Conservation (phyloP, 2,113 vertebrate genomes). For the Tapirus terrestris region DNA sequence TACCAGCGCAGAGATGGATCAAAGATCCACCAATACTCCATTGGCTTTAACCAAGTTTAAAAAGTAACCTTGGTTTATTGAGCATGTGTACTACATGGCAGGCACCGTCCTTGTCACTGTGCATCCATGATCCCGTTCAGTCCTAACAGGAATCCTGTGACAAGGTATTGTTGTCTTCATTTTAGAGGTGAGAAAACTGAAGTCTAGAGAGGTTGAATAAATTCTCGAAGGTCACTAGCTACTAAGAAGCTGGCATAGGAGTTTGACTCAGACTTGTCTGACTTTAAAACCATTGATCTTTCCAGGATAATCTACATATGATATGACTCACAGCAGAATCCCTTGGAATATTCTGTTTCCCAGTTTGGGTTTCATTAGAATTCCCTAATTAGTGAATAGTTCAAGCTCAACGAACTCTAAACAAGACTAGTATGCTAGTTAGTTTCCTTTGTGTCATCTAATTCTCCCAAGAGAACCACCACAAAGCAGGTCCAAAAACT, state of each 20-base stretch:
- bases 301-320: accelerated
- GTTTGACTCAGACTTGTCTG: background rate
- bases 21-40: background rate
- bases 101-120: accelerated
- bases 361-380: background rate
- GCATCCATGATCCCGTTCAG: too few relatives aligned
- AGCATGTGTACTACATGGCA: accelerated
- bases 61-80: background rate
- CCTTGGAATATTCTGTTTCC: background rate
- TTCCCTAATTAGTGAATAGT: background rate
- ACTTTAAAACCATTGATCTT: background rate
- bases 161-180: background rate
- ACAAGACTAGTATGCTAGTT: background rate
- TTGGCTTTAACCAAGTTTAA: background rate
- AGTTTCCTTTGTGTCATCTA: background rate
- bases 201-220: background rate
- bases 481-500: background rate
- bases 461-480: background rate
- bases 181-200: background rate
- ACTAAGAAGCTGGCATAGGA: background rate
- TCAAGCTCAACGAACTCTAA: background rate
- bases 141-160: background rate
- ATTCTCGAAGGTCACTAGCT: background rate
- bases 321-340: background rate
- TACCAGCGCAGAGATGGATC: background rate